A percentile compares a stretch with the other conserved stretches of the same genome.
Evolutionary conservation across 2,797 vertebrate species (phyloP).

Genomic region (Lepidocolaptes lacrymiger): DNA sequence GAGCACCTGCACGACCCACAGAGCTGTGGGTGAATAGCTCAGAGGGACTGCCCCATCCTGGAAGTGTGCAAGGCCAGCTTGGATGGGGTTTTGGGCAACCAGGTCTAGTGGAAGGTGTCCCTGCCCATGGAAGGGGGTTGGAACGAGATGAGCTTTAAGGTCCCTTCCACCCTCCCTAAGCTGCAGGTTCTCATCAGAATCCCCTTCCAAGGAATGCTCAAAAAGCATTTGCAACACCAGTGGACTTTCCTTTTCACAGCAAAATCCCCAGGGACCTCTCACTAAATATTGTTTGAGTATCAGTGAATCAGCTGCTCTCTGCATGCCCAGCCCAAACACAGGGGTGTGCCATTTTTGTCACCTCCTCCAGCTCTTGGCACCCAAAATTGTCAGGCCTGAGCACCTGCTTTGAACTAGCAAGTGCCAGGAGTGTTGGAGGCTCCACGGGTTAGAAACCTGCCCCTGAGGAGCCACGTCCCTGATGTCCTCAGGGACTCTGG

Average conservation of each 20-base stretch:
- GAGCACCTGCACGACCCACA: accelerated
- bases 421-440: not conserved
- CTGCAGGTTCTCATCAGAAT: not conserved
- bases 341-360: accelerated
- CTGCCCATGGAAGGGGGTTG: not conserved
- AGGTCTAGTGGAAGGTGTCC: not conserved
- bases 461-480: not conserved
- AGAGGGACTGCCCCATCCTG: not conserved
- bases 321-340: accelerated
- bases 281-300: not conserved
- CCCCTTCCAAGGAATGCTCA: not conserved
- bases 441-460: accelerated
- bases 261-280: not conserved
- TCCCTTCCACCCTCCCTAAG: not conserved
- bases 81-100: not conserved
- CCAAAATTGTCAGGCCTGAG: accelerated
- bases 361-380: not conserved
- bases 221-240: accelerated
- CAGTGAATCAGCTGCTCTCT: not conserved
- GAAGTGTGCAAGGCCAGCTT: accelerated
- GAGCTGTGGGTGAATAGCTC: accelerated
- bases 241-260: not conserved
- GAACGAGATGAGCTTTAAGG: not conserved
- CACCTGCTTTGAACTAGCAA: not conserved
- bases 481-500: accelerated